Percentiles rank a stretch among this genome's conserved stretches.
Conservation (phyloP, 2,797 vertebrate species). For the Hippoglossus hippoglossus region DNA sequence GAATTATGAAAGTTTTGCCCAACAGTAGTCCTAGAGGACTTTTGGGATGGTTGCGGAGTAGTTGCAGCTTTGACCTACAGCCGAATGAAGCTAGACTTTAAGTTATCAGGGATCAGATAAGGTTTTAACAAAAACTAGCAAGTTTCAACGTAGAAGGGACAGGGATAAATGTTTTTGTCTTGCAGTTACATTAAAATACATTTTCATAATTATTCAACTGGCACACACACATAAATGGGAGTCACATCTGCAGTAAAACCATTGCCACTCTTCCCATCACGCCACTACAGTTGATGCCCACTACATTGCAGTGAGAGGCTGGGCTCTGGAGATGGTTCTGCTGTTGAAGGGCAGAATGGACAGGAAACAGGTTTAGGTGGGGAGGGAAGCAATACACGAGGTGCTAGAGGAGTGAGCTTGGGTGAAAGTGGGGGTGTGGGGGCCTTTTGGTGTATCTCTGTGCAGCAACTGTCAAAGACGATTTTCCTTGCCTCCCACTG, state of each 20-base stretch:
- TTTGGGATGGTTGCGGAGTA: no score
- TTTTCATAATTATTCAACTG: no score
- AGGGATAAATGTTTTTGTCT: no score
- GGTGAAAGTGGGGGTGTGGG: slow-evolving; percentile 43
- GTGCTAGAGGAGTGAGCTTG: slow-evolving; percentile 12
- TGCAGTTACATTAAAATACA: no score
- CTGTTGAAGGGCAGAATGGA: slow-evolving; percentile 36
- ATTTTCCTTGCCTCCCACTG: slow-evolving; percentile 73
- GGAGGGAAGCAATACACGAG: slow-evolving; percentile 17
- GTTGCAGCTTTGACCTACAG: no score
- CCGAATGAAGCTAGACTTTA: no score
- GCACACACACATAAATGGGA: not conserved
- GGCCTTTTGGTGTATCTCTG: slow-evolving; percentile 49
- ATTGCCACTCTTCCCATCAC: not conserved
- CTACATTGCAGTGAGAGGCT: not conserved
- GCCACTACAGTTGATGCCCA: not conserved
- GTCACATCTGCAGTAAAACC: not conserved
- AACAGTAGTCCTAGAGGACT: no score
- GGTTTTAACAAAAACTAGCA: no score
- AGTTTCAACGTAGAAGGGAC: no score
- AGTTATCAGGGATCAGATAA: no score
- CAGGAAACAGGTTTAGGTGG: slow-evolving; percentile 36
- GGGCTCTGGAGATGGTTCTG: slow-evolving; percentile 23
- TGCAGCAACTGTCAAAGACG: slow-evolving; percentile 72
- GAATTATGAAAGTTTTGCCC: no score